Evolutionary conservation across 2,113 vertebrate species (phyloP), one percentile per base, ranked within the genome.

Genomic region (Etia nguti): DNA sequence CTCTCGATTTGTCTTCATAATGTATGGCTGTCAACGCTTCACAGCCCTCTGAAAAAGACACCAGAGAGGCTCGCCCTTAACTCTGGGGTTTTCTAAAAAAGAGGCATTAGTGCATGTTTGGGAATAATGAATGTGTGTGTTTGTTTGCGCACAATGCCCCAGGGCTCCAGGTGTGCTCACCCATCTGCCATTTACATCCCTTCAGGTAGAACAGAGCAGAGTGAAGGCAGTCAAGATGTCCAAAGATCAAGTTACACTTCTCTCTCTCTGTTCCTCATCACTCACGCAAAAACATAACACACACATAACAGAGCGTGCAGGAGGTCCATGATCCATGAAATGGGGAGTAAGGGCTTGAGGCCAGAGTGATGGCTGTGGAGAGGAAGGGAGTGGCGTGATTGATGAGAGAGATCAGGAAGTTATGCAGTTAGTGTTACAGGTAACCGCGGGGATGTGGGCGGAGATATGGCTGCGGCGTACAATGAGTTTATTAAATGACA

Each of bases 261-360:
- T 82, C 75, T 52, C 46, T 83, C 41, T 34, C 59, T 86, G 81
- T 84, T 88, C 88, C 68, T 92, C 92, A 91, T 93, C 83, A 52
- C 56, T 89, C 83, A 91, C 24, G 75, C 88, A 93, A 60, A 92
- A 12, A 73, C 79, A 77, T 13, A 24, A 80, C 80, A 88, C 70
- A 83, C 75, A 77, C 81, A 56, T 79, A 90, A 38, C 38, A 52
- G 90, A 84, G 92, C 89, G 92, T 89, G 87, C 89, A 90, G 84
- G 68, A 91, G 85, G 91, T 93, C 93, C 89, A 56, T 92, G 93
- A 96, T 94, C 94, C 93, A 93, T 95, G 94, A 96, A 95, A 95
- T 94, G 90, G 90, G 91, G 90, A 94, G 92, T 93, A 94, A 93
- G 94, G 87, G 92, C 87, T 92, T 89, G 87, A 85, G 90, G 92